phyloP scores from a whole-genome alignment of 2,888 invertebrate species.

The Hydropsyche betteni region DNA sequence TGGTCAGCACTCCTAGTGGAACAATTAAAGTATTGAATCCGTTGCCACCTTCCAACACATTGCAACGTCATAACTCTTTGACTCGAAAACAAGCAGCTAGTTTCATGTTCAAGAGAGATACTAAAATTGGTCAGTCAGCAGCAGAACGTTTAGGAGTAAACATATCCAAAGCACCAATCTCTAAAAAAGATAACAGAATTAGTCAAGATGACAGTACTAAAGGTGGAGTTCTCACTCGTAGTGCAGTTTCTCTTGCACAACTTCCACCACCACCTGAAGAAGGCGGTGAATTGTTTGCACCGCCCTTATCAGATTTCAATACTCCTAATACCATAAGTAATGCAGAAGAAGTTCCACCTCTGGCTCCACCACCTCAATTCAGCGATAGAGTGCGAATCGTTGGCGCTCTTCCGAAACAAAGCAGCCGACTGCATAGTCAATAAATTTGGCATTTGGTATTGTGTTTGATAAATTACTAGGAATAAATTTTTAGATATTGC shows the following conservation, averaged over 20 bases:
- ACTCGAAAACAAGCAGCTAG: slow-evolving; percentile 70
- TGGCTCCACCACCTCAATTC: slow-evolving; percentile 91
- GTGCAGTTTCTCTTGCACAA: slow-evolving; percentile 79
- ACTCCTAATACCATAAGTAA: slow-evolving; percentile 57
- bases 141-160: slow-evolving; percentile 64
- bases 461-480: slow-evolving; percentile 23
- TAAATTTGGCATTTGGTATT: slow-evolving; percentile 52
- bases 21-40: slow-evolving; percentile 52
- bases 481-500: slow-evolving; percentile 35
- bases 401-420: slow-evolving; percentile 81
- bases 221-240: slow-evolving; percentile 67
- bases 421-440: slow-evolving; percentile 64
- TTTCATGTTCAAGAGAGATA: slow-evolving; percentile 64
- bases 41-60: slow-evolving; percentile 61
- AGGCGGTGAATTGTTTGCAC: slow-evolving; percentile 70
- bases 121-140: slow-evolving; percentile 57
- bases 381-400: slow-evolving; percentile 88
- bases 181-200: slow-evolving; percentile 40
- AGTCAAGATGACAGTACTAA: slow-evolving; percentile 53
- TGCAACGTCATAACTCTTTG: slow-evolving; percentile 71
- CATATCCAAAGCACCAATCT: slow-evolving; percentile 58
- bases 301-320: slow-evolving; percentile 70
- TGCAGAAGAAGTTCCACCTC: slow-evolving; percentile 59
- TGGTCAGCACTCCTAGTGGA: slow-evolving; percentile 53
- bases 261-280: slow-evolving; percentile 83